Conservation (phyloP, 2,113 vertebrate species). For the Origma solitaria region DNA sequence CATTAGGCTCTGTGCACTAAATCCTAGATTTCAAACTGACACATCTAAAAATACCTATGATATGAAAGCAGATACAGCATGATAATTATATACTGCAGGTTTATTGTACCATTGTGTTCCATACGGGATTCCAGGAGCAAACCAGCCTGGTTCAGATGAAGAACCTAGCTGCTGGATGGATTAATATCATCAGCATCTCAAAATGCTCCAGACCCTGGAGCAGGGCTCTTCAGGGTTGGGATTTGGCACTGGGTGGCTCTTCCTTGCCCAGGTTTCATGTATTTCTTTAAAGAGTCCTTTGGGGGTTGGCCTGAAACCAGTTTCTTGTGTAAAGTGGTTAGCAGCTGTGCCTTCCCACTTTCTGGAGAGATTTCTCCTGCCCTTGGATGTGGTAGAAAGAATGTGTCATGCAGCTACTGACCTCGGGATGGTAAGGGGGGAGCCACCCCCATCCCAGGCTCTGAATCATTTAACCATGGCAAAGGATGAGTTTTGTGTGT, state of each 20-base stretch:
- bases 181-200: neutral
- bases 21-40: conserved; percentile 61
- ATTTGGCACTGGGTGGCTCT: neutral
- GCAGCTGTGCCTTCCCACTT: neutral
- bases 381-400: neutral
- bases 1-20: conserved; percentile 59
- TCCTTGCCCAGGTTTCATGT: neutral
- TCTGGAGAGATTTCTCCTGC: neutral
- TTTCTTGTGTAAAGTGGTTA: neutral
- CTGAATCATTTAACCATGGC: neutral
- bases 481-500: neutral
- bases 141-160: neutral
- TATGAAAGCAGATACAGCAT: conserved; percentile 56
- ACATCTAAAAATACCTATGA: conserved; percentile 61
- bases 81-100: conserved; percentile 36
- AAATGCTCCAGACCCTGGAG: neutral
- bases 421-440: neutral
- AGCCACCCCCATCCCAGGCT: neutral
- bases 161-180: neutral
- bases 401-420: neutral
- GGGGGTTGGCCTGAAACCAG: neutral
- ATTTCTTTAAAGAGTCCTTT: neutral
- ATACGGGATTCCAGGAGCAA: neutral
- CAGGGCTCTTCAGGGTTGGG: neutral
- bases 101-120: neutral